A percentile compares a stretch with the other conserved stretches of the same genome.
phyloP scores from a whole-genome alignment of 2,888 invertebrate species.

The Spatulosminthurus flaviceps region DNA sequence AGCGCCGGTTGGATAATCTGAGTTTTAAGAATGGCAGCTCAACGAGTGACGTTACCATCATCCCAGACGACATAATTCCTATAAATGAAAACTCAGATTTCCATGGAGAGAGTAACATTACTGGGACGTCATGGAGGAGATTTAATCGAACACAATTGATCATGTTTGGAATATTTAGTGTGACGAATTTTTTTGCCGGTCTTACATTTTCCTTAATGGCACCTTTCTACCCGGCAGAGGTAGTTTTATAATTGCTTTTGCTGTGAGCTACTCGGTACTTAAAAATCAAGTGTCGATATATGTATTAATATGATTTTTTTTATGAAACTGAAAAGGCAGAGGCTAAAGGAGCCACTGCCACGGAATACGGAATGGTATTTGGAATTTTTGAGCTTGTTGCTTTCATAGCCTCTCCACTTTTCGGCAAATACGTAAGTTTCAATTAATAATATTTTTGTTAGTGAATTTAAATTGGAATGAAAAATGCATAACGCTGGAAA shows the following conservation, averaged over 20 bases:
- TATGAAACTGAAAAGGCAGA: not conserved
- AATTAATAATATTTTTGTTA: not conserved
- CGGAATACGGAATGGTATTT: conserved; percentile 9
- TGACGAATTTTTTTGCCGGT: conserved; percentile 1
- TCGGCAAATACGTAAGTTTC: conserved; percentile 15
- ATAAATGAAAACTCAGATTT: not conserved
- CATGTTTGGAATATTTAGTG: not conserved
- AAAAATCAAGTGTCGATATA: too few relatives aligned
- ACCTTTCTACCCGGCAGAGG: conserved; percentile 19
- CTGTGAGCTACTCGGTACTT: not conserved
- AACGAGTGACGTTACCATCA: not conserved
- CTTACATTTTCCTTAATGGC: not conserved
- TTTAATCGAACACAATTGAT: not conserved
- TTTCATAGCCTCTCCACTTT: not conserved
- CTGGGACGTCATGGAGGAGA: not conserved
- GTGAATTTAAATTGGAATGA: not conserved
- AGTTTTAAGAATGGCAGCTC: not conserved
- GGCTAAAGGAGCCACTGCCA: conserved; percentile 1
- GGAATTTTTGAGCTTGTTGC: conserved; percentile 7
- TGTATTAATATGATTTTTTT: too few relatives aligned
- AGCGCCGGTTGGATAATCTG: too few relatives aligned
- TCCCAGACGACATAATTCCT: not conserved
- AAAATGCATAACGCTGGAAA: not conserved
- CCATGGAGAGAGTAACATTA: not conserved
- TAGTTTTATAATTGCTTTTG: not conserved